Base-by-base conservation (phyloP, 2,113 vertebrate species). In the Dendropsophus ebraccatus region DNA sequence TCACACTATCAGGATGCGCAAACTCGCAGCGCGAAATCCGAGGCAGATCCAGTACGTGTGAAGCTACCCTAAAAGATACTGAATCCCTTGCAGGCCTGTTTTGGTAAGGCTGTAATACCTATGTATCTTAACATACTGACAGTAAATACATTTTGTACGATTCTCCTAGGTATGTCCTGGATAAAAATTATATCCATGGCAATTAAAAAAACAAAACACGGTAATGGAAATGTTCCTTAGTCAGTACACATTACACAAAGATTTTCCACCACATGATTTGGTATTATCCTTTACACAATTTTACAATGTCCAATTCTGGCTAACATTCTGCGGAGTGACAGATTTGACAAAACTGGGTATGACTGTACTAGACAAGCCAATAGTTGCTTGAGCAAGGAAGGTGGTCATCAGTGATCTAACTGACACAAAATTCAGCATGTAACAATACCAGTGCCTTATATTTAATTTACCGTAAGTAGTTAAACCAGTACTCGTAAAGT, bases 311-410 rank as follows among this genome's bases (percentile, higher is more conserved):
- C 23, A 75, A 49, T 49, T 28, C 13, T 6, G 23, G n/a, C 12
- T 49, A 7, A 28, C 17, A 49, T 28, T 75, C 17, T 73, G 37
- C 21, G 8, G 37, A n/a, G 72, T 75, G 37, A 75, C 72, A 75
- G 41, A 16, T 45, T 12, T 75, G 41, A 75, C 41, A 49, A 23
- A 25, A 16, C 1, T 28, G 14, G n/a, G n/a, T 75, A 45, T 25
- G 72, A 75, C 21, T 67, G 32, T 41, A 41, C 35, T 37, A 72
- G 69, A 72, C 69, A 72, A 72, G 69, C 32, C 35, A 67, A 25
- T 32, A 32, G 62, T 75, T 49, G 37, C 23, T 6, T 47, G 21
- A 25, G 37, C 47, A 76, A 28, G 16, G 73, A 30, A 47, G 52
- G 12, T 19, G 14, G 16, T 14, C 25, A 0, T 50, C 4, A 17